Base-by-base conservation (phyloP, 2,113 vertebrate species). In the Sinocyclocheilus anophthalmus region DNA sequence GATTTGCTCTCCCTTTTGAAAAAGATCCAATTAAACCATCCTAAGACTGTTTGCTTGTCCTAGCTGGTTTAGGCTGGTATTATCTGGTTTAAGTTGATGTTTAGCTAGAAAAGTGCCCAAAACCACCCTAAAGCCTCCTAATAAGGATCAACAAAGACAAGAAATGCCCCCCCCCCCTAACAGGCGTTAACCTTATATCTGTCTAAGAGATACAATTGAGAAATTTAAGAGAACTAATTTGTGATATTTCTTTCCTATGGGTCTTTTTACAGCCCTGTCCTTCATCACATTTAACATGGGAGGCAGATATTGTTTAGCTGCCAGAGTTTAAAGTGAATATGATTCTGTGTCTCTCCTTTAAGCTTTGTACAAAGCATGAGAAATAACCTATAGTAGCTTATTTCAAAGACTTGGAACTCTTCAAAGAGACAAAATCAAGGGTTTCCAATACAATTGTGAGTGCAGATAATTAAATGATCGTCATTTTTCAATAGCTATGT, bases 291-390 rank as follows among this genome's bases (percentile, higher is more conserved):
- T 50, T 12, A 76, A 76, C 42, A 76, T 26, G 42, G n/a, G 5
- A 45, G 45, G n/a, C 72, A 76, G 72, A 26, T 76, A 24, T 76
- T 76, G n/a, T 76, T 75, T 48, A 76, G 72, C 42, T 48, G 72
- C 42, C 22, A 26, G 72, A 76, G 72, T 76, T 76, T 48, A 48
- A 48, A 76, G n/a, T 45, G 72, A 76, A 48, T 76, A 24, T 45
- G 20, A 42, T 42, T 42, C 42, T 42, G 10, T 48, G 42, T 76
- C 22, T 48, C 33, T 72, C 42, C 9, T 37, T 18, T 39, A 18
- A 11, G 33, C 69, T 13, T 45, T 20, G 14, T 3, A 70, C 67
- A 70, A 69, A 69, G 26, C 26, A 18, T 69, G 39, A 75, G 12
- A 48, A 48, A 75, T 24, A 48, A 75, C 72, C 39, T 45, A 75